phyloP scores from a whole-genome alignment of 2,888 invertebrate genomes.

The Crepidodera aurea region DNA sequence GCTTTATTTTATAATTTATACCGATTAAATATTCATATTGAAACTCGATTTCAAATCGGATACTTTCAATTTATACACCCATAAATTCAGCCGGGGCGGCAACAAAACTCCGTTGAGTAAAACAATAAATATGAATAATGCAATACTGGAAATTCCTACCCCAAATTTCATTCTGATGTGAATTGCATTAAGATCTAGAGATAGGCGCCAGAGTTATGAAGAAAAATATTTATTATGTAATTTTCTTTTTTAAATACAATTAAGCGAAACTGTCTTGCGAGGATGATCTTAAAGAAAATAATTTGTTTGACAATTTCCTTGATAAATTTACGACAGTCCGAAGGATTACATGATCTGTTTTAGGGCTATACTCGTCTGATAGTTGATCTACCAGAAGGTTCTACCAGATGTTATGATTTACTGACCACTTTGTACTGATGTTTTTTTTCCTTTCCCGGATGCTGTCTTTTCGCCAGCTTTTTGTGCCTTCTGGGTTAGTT shows the following conservation, averaged over 20 bases:
- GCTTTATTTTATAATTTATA: background rate
- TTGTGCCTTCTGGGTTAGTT: too few relatives aligned
- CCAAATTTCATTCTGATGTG: background rate
- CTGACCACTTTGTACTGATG: too few relatives aligned
- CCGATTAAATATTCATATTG: background rate
- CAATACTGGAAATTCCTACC: background rate
- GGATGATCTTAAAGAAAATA: background rate
- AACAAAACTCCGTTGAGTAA: background rate
- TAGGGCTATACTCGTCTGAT: too few relatives aligned
- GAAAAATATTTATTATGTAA: background rate
- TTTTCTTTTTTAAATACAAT: background rate
- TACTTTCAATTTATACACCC: background rate
- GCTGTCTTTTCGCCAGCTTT: too few relatives aligned
- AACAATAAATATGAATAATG: conserved; percentile 5
- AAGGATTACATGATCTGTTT: too few relatives aligned
- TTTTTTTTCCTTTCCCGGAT: too few relatives aligned
- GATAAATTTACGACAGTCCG: too few relatives aligned
- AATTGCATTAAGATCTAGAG: background rate
- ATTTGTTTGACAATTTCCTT: too few relatives aligned
- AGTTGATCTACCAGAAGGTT: too few relatives aligned
- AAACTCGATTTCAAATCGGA: background rate
- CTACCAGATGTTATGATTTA: too few relatives aligned
- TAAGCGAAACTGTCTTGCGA: background rate
- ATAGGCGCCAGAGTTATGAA: background rate
- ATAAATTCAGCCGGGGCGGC: background rate